Percentiles rank a stretch among this genome's conserved stretches.
Evolutionary conservation across 1,140 invertebrate genomes (phyloP).

Genomic region (Aricia agestis): DNA sequence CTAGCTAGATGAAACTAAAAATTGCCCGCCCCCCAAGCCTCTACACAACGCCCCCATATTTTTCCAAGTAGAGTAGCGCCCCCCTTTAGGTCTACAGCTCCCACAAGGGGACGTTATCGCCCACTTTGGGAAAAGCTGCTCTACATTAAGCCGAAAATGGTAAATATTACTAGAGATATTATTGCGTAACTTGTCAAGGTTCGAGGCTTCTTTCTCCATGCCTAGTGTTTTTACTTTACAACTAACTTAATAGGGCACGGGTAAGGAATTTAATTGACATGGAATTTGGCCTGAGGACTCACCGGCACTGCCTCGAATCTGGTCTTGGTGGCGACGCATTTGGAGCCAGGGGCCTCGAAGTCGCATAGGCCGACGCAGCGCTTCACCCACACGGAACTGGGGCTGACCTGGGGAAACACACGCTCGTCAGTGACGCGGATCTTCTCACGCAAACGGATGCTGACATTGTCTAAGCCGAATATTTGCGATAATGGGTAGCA

Average conservation of each 20-base stretch:
- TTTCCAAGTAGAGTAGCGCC: too few relatives aligned
- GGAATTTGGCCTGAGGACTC: constrained; percentile 28
- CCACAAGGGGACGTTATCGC: too few relatives aligned
- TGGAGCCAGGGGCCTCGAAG: constrained; percentile 41
- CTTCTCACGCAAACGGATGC: constrained; percentile 60
- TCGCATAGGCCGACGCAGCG: constrained; percentile 71
- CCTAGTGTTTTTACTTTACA: too few relatives aligned
- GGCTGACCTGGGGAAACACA: constrained; percentile 67
- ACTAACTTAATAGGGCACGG: constrained; percentile 8
- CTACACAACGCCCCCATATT: too few relatives aligned
- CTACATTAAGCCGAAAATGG: not conserved
- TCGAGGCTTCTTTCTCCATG: too few relatives aligned
- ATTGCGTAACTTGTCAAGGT: too few relatives aligned
- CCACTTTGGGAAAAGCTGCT: too few relatives aligned
- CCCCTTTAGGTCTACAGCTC: too few relatives aligned
- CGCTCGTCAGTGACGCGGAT: constrained; percentile 52
- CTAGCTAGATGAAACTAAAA: too few relatives aligned
- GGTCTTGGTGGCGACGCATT: constrained; percentile 48
- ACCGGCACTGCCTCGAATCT: constrained; percentile 52
- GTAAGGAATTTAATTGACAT: constrained; percentile 11
- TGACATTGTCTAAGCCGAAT: constrained; percentile 31
- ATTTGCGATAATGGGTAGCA: not conserved
- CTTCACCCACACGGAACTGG: constrained; percentile 70
- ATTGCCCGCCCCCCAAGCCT: too few relatives aligned
- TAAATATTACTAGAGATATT: too few relatives aligned